phyloP scores from a whole-genome alignment of 2,888 invertebrate species.

The Drosophila glabriapex region DNA sequence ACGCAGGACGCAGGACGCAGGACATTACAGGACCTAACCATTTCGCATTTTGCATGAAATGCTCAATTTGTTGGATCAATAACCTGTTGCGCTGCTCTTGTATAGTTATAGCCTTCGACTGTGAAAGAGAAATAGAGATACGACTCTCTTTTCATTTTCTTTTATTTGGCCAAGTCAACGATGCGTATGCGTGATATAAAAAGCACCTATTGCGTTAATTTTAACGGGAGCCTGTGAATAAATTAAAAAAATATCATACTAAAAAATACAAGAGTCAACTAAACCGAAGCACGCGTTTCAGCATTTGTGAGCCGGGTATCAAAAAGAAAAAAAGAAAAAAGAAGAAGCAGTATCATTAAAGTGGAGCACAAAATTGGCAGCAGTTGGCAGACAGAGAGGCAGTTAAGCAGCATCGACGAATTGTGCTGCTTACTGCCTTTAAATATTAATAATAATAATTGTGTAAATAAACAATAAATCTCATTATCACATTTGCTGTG shows the following conservation, averaged over 20 bases:
- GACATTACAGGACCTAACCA: conserved; percentile 24
- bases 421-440: conserved; percentile 35
- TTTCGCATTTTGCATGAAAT: conserved; percentile 51
- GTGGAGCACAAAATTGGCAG: conserved; percentile 27
- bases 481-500: conserved; percentile 71
- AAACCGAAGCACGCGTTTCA: conserved; percentile 37
- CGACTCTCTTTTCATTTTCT: not conserved
- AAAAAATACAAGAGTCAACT: not conserved
- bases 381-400: conserved; percentile 37
- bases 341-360: conserved; percentile 2
- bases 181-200: conserved; percentile 38
- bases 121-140: not conserved
- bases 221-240: conserved; percentile 57
- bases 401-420: conserved; percentile 15
- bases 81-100: conserved; percentile 66
- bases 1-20: not conserved
- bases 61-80: conserved; percentile 65
- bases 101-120: conserved; percentile 40
- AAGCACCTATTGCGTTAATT: conserved; percentile 32
- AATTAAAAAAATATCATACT: conserved; percentile 19
- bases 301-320: conserved; percentile 11
- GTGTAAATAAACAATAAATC: conserved; percentile 76
- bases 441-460: conserved; percentile 57
- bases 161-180: conserved; percentile 18
- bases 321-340: not conserved